phyloP scores from a whole-genome alignment of 2,113 vertebrate species.

The Callipepla californica region DNA sequence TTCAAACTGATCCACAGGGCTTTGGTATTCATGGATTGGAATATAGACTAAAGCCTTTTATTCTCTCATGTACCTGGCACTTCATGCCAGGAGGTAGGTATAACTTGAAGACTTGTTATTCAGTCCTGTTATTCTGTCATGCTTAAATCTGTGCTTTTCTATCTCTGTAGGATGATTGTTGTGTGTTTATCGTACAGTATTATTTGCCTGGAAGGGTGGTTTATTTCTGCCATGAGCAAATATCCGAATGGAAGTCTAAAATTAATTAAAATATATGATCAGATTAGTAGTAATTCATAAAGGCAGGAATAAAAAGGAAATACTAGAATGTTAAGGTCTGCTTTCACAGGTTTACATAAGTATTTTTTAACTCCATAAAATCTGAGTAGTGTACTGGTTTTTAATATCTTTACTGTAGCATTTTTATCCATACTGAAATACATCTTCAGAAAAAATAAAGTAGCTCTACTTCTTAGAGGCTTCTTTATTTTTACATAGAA shows the following conservation, averaged over 20 bases:
- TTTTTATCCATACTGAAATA: background rate
- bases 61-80: background rate
- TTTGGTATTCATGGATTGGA: background rate
- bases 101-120: background rate
- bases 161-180: background rate
- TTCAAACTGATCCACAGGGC: background rate
- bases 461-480: background rate
- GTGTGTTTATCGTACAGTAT: background rate
- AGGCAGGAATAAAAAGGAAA: background rate
- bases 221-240: background rate
- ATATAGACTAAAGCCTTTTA: background rate
- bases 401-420: background rate
- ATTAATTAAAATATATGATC: background rate
- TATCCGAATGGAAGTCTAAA: background rate
- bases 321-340: background rate
- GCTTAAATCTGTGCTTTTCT: background rate
- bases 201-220: background rate
- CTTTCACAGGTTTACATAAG: background rate
- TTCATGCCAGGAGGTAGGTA: background rate
- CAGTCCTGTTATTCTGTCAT: background rate
- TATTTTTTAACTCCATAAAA: background rate
- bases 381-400: background rate
- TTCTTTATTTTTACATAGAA: background rate
- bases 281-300: background rate
- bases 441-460: background rate